Base-by-base conservation (phyloP, 2,888 invertebrate genomes). In the Idaea dimidiata region DNA sequence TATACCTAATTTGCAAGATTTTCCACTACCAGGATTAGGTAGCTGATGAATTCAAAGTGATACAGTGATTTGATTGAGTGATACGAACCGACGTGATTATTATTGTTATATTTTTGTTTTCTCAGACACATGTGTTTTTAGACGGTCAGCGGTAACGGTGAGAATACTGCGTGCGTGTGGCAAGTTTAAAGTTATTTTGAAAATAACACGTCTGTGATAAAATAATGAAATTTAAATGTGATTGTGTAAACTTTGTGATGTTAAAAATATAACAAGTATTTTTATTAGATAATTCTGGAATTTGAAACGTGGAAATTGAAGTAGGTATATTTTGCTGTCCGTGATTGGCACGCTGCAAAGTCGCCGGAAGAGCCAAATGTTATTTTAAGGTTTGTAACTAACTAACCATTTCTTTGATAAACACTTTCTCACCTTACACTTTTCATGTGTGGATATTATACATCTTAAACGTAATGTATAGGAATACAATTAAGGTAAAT, bases 281-380 rank as follows among this genome's bases (percentile, higher is more conserved):
- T 66, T 67, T 72, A 43, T 43, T 70, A 70, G 68, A 70, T 66
- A 65, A 59, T 65, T 66, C 65, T 72, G 70, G 61, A 72, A 61
- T 18, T 60, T 61, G 55, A 62, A 62, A 56, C 72, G 74, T 74
- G 72, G 76, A 72, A 68, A 75, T 71, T 71, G 71, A 43, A 43
- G 43, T 43, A 43, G 43, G 43, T 43, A 43, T 43, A 43, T 72
- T 75, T 75, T 79, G 72, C 78, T 77, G 75, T 73, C 80, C 75
- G 80, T 77, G 78, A 80, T 84, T 85, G 84, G 82, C 84, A 86
- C 81, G 79, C 74, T 74, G 43, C 43, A 70, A 72, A 81, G 77
- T 82, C 83, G 84, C 84, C 85, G 86, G 86, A 88, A 87, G 86
- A 86, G 86, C 87, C 85, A 91, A 70, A 91, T 91, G 91, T 85